Evolutionary conservation across 2,113 vertebrate genomes (phyloP).

Genomic region (Spheniscus mendiculus): DNA sequence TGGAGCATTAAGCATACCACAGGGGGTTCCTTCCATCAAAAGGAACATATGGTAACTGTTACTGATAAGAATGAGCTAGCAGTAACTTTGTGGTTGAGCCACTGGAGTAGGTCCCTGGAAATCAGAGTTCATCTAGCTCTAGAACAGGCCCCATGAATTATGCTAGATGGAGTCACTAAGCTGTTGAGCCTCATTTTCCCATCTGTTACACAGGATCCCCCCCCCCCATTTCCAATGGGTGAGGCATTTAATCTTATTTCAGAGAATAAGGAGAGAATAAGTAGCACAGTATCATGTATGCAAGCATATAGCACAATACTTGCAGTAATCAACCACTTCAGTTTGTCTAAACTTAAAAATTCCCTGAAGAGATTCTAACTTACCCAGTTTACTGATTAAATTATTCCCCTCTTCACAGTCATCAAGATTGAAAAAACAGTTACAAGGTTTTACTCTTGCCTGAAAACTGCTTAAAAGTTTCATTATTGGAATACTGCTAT

Average conservation of each 20-base stretch:
- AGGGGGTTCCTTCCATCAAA: conserved; percentile 5
- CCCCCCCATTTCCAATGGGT: background rate
- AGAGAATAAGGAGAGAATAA: background rate
- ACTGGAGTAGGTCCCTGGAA: background rate
- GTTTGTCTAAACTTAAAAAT: background rate
- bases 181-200: background rate
- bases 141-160: background rate
- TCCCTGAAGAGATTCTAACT: background rate
- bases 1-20: background rate
- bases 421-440: background rate
- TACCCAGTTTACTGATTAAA: background rate
- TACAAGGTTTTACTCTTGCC: background rate
- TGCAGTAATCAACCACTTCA: background rate
- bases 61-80: background rate
- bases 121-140: background rate
- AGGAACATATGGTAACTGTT: background rate
- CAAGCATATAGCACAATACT: background rate
- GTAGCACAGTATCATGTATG: background rate
- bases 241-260: background rate
- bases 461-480: background rate
- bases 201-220: background rate
- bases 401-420: background rate
- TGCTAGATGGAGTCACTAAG: background rate
- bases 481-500: background rate
- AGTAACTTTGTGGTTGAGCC: background rate